Conservation (phyloP, 1,140 invertebrate genomes). For the Reticulitermes speratus region DNA sequence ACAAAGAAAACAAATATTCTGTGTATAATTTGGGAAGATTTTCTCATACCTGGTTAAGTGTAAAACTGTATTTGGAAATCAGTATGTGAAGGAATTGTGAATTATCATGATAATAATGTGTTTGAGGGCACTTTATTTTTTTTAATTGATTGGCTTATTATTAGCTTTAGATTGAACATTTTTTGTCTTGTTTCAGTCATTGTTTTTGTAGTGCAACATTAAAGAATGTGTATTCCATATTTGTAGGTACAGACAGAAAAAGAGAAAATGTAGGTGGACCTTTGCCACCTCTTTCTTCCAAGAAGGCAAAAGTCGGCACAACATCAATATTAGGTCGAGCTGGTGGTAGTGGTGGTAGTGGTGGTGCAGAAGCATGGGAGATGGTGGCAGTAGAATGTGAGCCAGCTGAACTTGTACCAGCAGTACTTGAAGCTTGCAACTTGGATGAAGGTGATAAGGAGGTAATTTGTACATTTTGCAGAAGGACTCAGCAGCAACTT, state of each 20-base stretch:
- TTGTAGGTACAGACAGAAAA: slow-evolving; percentile 49
- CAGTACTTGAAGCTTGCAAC: slow-evolving; percentile 57
- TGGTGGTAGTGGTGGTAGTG: slow-evolving; percentile 35
- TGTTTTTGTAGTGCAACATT: too few species aligned
- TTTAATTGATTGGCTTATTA: too few species aligned
- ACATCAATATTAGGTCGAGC: slow-evolving; percentile 35
- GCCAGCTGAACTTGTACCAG: slow-evolving; percentile 57
- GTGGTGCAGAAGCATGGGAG: slow-evolving; percentile 57
- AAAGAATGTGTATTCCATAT: background rate
- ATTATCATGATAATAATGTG: too few species aligned
- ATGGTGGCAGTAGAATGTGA: slow-evolving; percentile 58
- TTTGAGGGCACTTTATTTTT: too few species aligned
- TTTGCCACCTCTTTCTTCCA: slow-evolving; percentile 46
- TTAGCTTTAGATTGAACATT: too few species aligned
- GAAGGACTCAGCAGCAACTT: background rate
- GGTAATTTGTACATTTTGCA: slow-evolving; percentile 41
- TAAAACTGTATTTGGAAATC: too few species aligned
- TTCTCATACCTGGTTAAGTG: too few species aligned
- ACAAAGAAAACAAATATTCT: too few species aligned
- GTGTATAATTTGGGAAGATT: too few species aligned
- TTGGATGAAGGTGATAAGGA: slow-evolving; percentile 63
- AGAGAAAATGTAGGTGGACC: slow-evolving; percentile 53
- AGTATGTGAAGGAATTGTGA: too few species aligned
- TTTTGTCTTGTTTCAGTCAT: too few species aligned
- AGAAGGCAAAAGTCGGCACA: slow-evolving; percentile 48